A percentile compares a stretch with the other conserved stretches of the same genome.
phyloP scores from a whole-genome alignment of 2,113 vertebrate species.

The Sardina pilchardus region DNA sequence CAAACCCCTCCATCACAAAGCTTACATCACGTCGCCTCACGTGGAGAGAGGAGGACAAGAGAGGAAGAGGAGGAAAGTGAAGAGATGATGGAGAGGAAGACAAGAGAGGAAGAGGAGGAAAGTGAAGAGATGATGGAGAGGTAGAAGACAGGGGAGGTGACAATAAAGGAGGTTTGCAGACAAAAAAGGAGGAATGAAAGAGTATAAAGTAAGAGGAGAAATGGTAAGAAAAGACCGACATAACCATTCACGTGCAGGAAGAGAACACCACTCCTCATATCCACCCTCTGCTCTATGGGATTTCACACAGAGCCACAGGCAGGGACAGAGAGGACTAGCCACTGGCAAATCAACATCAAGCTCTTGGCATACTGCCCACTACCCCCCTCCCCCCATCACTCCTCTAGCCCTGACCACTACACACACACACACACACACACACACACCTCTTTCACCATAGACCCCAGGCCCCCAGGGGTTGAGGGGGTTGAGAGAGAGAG shows the following conservation, averaged over 20 bases:
- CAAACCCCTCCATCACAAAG: no score
- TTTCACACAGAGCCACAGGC: neutral
- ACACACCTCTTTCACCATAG: neutral
- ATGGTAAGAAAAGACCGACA: neutral
- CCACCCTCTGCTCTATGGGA: neutral
- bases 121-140: no score
- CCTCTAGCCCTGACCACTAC: neutral
- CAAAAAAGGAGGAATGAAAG: no score
- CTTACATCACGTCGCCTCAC: no score
- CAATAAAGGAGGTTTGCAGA: neutral
- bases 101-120: neutral
- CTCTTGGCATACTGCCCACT: neutral
- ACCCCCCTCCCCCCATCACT: neutral
- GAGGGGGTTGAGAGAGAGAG: neutral
- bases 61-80: neutral
- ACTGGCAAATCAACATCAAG: neutral
- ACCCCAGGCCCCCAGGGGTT: neutral
- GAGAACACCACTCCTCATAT: no score
- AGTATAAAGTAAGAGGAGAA: neutral
- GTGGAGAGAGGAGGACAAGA: neutral
- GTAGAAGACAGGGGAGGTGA: neutral
- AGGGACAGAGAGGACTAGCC: neutral
- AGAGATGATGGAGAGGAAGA: neutral
- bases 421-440: neutral
- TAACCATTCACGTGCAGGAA: neutral